Evolutionary conservation across 2,888 invertebrate species (phyloP), one percentile per base, ranked within the genome.

Genomic region (Dicycla oo): DNA sequence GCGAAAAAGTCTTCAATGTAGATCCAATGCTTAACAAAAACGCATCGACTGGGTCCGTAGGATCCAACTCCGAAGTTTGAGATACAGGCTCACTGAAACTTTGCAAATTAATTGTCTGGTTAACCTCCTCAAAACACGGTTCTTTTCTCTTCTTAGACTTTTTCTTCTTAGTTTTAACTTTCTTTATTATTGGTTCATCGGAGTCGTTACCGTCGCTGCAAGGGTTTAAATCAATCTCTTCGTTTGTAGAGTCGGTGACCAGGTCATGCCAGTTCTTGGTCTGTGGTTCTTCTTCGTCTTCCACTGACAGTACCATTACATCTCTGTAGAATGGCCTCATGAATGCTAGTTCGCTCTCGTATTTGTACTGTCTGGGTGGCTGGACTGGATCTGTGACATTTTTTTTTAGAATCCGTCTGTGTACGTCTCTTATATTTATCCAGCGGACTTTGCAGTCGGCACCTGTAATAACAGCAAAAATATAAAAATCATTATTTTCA

Each of bases 391-490:
- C n/a, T 0, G 69, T 65, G 7, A 89, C 43, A 69, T 86, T 89
- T 75, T 93, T 93, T 43, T 91, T 90, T 49, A 95, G 79, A 47
- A 94, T 94, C 11, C 95, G 83, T 57, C 95, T 87, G 79, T 95
- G 92, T 0, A 95, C 95, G 51, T 96, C 96, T 73, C 96, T 88
- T 83, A 96, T 95, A 75, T 95, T 94, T 53, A 95, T 92, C 96
- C 96, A 96, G 81, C 96, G 88, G 2, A 93, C 87, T 91, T 96
- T 96, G 78, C 96, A 96, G 64, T 94, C 94, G 0, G 89, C 90
- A 51, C 94, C 96, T 96, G 87, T 40, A 91, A 93, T 74, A 56
- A 60, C 23, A 20, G 7, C 45, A 49, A 23, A 58, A 13, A 11
- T 0, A 15, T n/a, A 18, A 40, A 45, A 26, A 47, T 23, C 10